These are phyloP conservation scores for Clistopyga incitator DNA, from an alignment of 2,888 invertebrate species.

Conservation along the genomic window DNA sequence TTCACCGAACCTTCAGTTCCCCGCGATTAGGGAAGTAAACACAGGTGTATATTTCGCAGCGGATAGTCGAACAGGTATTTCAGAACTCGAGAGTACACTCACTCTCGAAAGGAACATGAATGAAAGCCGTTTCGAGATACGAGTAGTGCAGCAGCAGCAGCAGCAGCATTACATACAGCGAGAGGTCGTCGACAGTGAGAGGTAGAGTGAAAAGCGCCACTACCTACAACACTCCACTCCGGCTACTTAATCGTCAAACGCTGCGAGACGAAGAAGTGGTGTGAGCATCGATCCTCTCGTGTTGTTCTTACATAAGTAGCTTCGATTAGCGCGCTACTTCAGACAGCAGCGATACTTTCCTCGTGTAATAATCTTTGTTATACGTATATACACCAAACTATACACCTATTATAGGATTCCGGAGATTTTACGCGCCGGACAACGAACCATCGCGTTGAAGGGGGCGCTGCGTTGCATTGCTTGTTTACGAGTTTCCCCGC, in stretches of 20 bases:
- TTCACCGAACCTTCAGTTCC: too few species aligned
- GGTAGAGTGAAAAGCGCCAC: background rate
- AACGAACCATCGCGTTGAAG: constrained; percentile 34
- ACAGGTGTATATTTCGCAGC: too few species aligned
- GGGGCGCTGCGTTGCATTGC: constrained; percentile 3
- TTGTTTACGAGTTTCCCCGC: constrained; percentile 38
- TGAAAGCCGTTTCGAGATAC: constrained; percentile 15
- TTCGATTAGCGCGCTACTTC: constrained; percentile 5
- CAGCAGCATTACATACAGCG: background rate
- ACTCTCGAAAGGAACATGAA: constrained; percentile 12
- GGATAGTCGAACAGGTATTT: background rate
- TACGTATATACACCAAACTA: background rate
- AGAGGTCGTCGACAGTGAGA: constrained; percentile 32
- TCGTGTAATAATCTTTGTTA: constrained; percentile 22
- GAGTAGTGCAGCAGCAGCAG: background rate
- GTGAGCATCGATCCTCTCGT: constrained; percentile 17
- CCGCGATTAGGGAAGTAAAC: too few species aligned
- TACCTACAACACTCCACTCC: background rate
- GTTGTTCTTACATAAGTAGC: constrained; percentile 24
- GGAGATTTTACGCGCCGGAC: constrained; percentile 1
- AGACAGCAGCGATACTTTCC: constrained; percentile 18
- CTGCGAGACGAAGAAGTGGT: background rate
- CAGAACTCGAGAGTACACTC: background rate
- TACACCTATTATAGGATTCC: constrained; percentile 7
- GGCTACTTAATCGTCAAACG: constrained; percentile 7